Base-by-base conservation (phyloP, 2,888 invertebrate genomes). In the Drosophila infuscata region DNA sequence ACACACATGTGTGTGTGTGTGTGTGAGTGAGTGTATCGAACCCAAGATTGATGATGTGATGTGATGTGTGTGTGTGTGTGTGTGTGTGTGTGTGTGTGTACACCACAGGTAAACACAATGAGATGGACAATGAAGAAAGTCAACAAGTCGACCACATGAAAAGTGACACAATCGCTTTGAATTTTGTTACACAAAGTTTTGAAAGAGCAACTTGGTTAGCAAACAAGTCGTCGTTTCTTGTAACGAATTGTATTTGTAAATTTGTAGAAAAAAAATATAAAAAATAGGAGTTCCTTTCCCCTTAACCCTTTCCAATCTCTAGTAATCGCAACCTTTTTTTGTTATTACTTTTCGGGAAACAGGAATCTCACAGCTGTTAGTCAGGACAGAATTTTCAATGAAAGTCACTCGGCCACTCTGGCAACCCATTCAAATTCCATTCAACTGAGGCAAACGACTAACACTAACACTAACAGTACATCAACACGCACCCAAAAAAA, bases 351-450 rank as follows among this genome's bases (percentile, higher is more conserved):
- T 25, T 35, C 6, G 17, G 9, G 8, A 46, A 20, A 4, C 7
- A 46, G 46, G 20, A 15, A 25, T 25, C 46, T 15, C 15, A 46
- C 65, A 60, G 52, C 59, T 64, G 64, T 52, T 61, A 7, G 57
- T 1, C n/a, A 41, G 29, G 11, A 46, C 20, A 48, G 60, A 43
- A 54, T 41, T 49, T 33, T 64, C 54, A 53, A 71, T 76, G 15
- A 43, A 60, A 54, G 38, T 36, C 52, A 41, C 25, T 51, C 41
- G 46, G 58, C 46, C 56, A 53, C 56, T 66, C 52, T 36, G 59
- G 48, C 35, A 57, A 29, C 33, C 59, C 64, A 76, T 76, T 68
- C 65, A 62, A 51, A 72, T 65, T 49, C 43, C 72, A 78, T 81
- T 76, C 67, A 72, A 41, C 49, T 53, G 57, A 36, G 58, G 36